Base-by-base conservation (phyloP, 2,797 vertebrate genomes). In the Crenichthys baileyi region DNA sequence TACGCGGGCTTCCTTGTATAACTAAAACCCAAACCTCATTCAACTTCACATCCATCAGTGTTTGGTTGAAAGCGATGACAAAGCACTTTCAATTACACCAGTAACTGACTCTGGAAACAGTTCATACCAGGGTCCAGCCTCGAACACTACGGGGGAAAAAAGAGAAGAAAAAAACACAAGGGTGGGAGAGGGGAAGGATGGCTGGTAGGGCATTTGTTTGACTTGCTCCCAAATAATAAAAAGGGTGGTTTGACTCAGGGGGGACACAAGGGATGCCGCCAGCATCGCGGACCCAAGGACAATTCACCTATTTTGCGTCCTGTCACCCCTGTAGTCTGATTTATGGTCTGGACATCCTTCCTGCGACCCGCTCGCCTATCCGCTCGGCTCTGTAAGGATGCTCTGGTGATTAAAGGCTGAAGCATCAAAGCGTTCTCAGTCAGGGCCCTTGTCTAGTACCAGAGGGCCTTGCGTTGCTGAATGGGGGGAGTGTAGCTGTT, bases 11-110 rank as follows among this genome's bases (percentile, higher is more conserved):
- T 94, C 94, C 95, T 93, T 94, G 94, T 96, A 96, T 96, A 96
- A 97, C 95, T 96, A 97, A 97, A 97, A 97, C 95, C 96, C 95
- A 97, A 97, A 96, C 95, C 94, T 95, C 96, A 97, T 97, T 97
- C 96, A 96, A 96, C 95, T 96, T 95, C 96, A 96, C 97, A 97
- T 97, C 95, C 96, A 96, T 97, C 97, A 97, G 94, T 96, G 96
- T 96, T 97, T 95, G 90, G 95, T 95, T 95, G 95, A 96, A 97
- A 97, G 96, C 94, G 96, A 96, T 96, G 96, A 97, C 96, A 97
- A 97, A 97, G 95, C 96, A 95, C 95, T 97, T 96, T 96, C 95
- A 96, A 96, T 96, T 96, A 96, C 94, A 92, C 92, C 89, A 93
- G 94, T 96, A 96, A 96, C 93, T 95, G 95, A 96, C 95, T 96